Percentiles rank a stretch among this genome's conserved stretches.
Evolutionary conservation across 2,797 vertebrate species (phyloP).

Genomic region (Fringilla coelebs): DNA sequence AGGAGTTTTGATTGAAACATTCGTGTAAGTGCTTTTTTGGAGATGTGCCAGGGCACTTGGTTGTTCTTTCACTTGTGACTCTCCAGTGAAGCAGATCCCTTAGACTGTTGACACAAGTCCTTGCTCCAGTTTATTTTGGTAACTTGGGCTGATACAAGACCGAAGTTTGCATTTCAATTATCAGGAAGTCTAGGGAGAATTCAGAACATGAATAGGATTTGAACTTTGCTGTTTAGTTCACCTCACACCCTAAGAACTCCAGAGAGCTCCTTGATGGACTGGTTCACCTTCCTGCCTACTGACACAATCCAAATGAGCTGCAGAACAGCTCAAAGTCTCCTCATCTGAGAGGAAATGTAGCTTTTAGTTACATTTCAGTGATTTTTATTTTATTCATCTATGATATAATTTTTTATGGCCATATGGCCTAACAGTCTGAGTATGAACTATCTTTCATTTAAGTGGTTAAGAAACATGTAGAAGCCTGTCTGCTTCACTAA

Average conservation of each 20-base stretch:
- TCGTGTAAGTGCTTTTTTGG: not conserved
- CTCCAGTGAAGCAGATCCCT: not conserved
- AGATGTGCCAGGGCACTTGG: not conserved
- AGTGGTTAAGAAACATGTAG: not conserved
- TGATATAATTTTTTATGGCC: not conserved
- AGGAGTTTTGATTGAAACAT: not conserved
- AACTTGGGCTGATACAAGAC: not conserved
- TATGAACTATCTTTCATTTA: not conserved
- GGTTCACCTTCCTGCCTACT: not conserved
- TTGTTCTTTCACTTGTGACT: not conserved
- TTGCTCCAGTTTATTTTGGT: not conserved
- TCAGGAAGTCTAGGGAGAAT: not conserved
- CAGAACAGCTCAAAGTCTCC: fast-evolving
- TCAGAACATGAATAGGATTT: not conserved
- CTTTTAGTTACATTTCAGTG: not conserved
- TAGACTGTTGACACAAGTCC: not conserved
- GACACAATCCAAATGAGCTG: not conserved
- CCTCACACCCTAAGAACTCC: not conserved
- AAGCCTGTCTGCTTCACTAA: not conserved
- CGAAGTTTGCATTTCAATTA: not conserved
- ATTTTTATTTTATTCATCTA: not conserved
- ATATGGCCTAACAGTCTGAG: not conserved
- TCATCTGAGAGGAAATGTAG: not conserved
- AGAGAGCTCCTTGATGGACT: not conserved
- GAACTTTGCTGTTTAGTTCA: not conserved